Conservation (phyloP, 1,140 invertebrate genomes). For the Diploscapter pachys region DNA sequence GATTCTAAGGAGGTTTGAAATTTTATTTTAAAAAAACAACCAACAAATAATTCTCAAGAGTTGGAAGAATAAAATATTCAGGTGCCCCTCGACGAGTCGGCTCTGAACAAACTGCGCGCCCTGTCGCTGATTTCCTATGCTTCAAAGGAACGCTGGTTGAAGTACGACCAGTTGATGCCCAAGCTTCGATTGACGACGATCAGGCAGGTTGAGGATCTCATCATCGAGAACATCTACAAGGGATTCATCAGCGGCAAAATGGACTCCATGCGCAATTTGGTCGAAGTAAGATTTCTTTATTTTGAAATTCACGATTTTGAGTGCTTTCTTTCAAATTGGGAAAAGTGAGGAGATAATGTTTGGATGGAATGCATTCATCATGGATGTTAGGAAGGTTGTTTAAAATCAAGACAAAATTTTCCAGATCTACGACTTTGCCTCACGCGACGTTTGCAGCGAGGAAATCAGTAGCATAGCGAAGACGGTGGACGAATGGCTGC, state of each 20-base stretch:
- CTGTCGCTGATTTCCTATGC: constrained; percentile 11
- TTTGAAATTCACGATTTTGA: neutral
- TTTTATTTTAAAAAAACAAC: neutral
- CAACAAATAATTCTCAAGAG: neutral
- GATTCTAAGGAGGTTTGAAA: neutral
- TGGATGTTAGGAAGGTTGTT: no score
- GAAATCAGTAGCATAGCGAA: no score
- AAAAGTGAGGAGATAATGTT: no score
- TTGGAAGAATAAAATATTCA: neutral
- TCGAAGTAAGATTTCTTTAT: neutral
- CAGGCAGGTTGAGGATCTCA: constrained; percentile 8
- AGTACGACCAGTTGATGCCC: constrained; percentile 1
- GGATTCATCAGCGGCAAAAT: neutral
- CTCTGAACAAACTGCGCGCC: constrained; percentile 8
- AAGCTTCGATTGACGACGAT: neutral
- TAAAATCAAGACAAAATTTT: no score
- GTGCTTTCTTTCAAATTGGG: neutral
- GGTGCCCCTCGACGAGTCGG: neutral
- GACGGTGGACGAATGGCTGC: no score
- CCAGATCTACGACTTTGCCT: no score
- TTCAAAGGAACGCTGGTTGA: neutral
- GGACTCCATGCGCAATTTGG: constrained; percentile 6
- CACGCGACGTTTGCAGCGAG: no score
- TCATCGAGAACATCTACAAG: constrained; percentile 14
- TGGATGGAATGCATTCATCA: no score